Evolutionary conservation across 2,888 invertebrate species (phyloP).

Genomic region (Disparrhopalites patrizii): DNA sequence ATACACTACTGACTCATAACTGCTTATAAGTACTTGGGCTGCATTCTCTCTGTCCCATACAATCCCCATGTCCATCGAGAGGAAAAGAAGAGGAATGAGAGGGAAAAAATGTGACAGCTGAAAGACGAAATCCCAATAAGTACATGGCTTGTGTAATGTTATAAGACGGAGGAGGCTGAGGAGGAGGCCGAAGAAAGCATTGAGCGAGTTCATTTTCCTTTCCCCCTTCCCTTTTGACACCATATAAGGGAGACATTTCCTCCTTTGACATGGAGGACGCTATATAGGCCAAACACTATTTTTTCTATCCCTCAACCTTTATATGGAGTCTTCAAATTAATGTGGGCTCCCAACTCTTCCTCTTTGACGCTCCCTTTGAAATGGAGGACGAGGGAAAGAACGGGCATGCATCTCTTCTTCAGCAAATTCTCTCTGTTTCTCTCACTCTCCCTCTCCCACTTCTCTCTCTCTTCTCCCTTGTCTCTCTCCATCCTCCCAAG

Average conservation of each 20-base stretch:
- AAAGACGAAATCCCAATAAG: slow-evolving; percentile 9
- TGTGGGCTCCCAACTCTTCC: slow-evolving; percentile 21
- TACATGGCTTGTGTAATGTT: slow-evolving; percentile 1
- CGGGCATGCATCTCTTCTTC: neutral
- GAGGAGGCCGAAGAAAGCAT: neutral
- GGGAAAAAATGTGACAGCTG: neutral
- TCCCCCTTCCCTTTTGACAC: slow-evolving; percentile 29
- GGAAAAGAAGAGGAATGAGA: too few relatives aligned
- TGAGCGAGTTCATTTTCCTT: slow-evolving; percentile 14
- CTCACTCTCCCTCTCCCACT: too few relatives aligned
- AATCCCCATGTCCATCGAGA: neutral
- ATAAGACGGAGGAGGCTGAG: too few relatives aligned
- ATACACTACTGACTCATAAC: too few relatives aligned
- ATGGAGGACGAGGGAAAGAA: neutral
- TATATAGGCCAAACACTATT: slow-evolving; percentile 22
- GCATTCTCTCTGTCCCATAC: too few relatives aligned
- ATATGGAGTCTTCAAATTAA: slow-evolving; percentile 35
- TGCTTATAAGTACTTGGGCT: too few relatives aligned
- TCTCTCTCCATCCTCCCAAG: too few relatives aligned
- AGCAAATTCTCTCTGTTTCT: too few relatives aligned
- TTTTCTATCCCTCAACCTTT: slow-evolving; percentile 28
- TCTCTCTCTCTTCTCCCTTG: too few relatives aligned
- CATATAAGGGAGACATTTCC: slow-evolving; percentile 32
- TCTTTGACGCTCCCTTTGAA: too few relatives aligned
- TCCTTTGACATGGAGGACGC: slow-evolving; percentile 29